Percentiles rank a stretch among this genome's conserved stretches.
phyloP scores from a whole-genome alignment of 2,888 invertebrate species.

The Sclerodermus sp. region DNA sequence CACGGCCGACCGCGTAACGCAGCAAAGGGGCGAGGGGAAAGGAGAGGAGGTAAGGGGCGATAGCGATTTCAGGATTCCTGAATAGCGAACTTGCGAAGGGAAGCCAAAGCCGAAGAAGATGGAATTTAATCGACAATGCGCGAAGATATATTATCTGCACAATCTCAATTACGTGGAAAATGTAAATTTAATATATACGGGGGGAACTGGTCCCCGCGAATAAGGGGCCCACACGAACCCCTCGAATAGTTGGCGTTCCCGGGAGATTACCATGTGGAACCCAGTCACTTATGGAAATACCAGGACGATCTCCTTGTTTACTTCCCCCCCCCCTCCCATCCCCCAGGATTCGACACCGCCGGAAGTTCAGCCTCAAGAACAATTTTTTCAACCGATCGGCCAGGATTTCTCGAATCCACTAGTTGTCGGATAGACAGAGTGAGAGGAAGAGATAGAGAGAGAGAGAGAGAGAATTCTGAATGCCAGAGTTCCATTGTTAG shows the following conservation, averaged over 20 bases:
- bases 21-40: constrained; percentile 11
- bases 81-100: too few species aligned
- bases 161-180: constrained; percentile 39
- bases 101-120: constrained; percentile 11
- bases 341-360: too few species aligned
- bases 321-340: too few species aligned
- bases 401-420: too few species aligned
- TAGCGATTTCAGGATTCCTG: too few species aligned
- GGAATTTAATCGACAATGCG: constrained; percentile 39
- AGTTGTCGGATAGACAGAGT: neutral
- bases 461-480: too few species aligned
- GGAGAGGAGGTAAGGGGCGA: too few species aligned
- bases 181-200: constrained; percentile 35
- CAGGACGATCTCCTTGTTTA: constrained; percentile 8
- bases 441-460: neutral
- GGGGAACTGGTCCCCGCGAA: constrained; percentile 16
- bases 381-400: too few species aligned
- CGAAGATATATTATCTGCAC: constrained; percentile 34
- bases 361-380: too few species aligned
- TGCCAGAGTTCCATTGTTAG: too few species aligned
- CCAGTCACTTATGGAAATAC: constrained; percentile 10
- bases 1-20: too few species aligned
- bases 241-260: constrained; percentile 22
- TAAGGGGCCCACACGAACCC: constrained; percentile 11
- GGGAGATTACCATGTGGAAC: constrained; percentile 3